These are phyloP conservation scores for Silurus glanis DNA, from an alignment of 2,113 vertebrate species.

Conservation along the genomic window DNA sequence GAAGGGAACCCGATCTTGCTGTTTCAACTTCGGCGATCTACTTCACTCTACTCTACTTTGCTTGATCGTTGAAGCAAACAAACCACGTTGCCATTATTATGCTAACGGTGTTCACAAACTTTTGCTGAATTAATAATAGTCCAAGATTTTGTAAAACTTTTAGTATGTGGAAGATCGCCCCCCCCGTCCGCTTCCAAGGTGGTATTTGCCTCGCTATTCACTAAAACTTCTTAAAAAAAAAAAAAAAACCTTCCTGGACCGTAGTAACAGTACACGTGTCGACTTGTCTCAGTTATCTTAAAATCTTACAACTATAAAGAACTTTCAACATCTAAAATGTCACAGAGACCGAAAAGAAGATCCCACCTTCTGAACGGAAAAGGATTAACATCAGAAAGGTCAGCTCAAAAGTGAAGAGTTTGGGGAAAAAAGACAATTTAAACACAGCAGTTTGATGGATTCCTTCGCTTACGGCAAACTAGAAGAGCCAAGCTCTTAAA, in stretches of 20 bases:
- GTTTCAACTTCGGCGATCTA: not conserved
- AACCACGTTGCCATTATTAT: not conserved
- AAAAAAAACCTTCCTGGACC: not conserved
- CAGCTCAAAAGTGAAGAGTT: too few relatives aligned
- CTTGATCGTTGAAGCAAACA: not conserved
- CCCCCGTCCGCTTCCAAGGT: not conserved
- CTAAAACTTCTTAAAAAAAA: not conserved
- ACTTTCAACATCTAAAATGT: not conserved
- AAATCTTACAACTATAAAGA: not conserved
- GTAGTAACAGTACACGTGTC: not conserved
- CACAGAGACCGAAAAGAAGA: not conserved
- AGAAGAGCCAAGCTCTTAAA: too few relatives aligned
- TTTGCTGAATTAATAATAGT: not conserved
- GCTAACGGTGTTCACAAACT: not conserved
- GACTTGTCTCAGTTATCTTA: not conserved
- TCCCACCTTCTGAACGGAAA: too few relatives aligned
- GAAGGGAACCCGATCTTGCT: not conserved
- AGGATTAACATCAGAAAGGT: too few relatives aligned
- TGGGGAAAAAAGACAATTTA: too few relatives aligned
- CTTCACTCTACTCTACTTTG: too few relatives aligned
- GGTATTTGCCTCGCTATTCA: not conserved
- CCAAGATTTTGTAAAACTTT: not conserved
- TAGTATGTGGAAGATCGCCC: not conserved
- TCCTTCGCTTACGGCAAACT: too few relatives aligned
- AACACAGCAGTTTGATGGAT: too few relatives aligned